Evolutionary conservation across 2,797 vertebrate species (phyloP), one percentile per base, ranked within the genome.

Genomic region (Cryptoblepharus egeriae): DNA sequence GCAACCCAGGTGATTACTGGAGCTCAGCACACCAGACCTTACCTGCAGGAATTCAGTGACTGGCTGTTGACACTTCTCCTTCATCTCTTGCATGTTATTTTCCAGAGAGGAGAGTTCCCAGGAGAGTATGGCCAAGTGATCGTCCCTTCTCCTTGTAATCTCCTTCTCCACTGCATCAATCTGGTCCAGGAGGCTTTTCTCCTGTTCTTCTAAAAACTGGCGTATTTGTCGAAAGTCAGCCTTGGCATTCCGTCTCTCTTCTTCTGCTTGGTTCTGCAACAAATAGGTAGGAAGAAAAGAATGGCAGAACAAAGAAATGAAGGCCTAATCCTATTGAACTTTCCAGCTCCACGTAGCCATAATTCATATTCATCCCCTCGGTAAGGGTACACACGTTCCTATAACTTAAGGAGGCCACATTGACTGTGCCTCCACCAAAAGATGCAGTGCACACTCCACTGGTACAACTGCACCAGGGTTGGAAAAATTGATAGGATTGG

Each of bases 121-220:
- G 1, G 95, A 96, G 42, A 97, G 94, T 86, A 96, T 91, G 8
- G 96, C 96, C 79, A 96, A 96, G 93, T 97, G 95, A 85, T 96
- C 96, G 0, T 96, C 96, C 90, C 96, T 92, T 2, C 96, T 95
- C 81, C 95, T 97, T 89, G 96, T 91, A 91, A 96, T 96, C 10
- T 96, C 83, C 1, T 96, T 88, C 88, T 96, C 96, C 92, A 96
- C 96, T 0, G 95, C 96, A 92, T 96, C 97, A 90, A 97, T 95
- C 94, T 97, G 96, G 88, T 96, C 96, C 93, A 96, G 95, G 84
- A 96, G 92, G 79, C 96, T 93, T 84, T 96, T 96, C 93, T 97
- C 96, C 87, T 97, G 95, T 91, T 97, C 96, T 88, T 97, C 96
- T 71, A 97, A 92, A 85, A 97, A 96, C 95, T 96, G 96, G 90